phyloP scores from a whole-genome alignment of 2,113 vertebrate species.

The Meleagris gallopavo region DNA sequence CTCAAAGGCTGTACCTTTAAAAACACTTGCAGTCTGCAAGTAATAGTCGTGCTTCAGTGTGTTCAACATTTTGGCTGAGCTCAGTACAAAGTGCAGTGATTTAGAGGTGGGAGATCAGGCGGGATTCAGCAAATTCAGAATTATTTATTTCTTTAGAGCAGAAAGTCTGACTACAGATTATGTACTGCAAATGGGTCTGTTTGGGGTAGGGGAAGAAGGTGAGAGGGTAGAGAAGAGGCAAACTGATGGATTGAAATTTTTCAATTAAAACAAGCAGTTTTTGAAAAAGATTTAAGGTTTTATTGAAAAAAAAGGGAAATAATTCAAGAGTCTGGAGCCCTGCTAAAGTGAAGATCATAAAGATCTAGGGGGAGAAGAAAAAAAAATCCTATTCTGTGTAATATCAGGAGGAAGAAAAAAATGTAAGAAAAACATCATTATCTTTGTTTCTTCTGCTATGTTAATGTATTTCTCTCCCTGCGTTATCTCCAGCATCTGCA shows the following conservation, averaged over 20 bases:
- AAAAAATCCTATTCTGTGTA: not conserved
- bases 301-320: constrained; percentile 53
- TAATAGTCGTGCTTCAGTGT: constrained; percentile 70
- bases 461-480: constrained; percentile 38
- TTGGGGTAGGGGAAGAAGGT: constrained; percentile 35
- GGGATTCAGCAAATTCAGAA: constrained; percentile 74
- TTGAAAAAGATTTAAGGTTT: constrained; percentile 75
- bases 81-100: constrained; percentile 74
- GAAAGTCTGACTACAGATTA: constrained; percentile 69
- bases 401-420: not conserved
- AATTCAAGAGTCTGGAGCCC: constrained; percentile 52
- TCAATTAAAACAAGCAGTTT: constrained; percentile 80
- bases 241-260: constrained; percentile 70
- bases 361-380: not conserved
- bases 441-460: constrained; percentile 17
- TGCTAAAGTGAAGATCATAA: constrained; percentile 38
- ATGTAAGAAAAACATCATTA: not conserved
- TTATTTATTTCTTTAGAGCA: constrained; percentile 71
- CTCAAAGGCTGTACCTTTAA: constrained; percentile 47
- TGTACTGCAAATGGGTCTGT: constrained; percentile 72
- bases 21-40: constrained; percentile 63
- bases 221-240: constrained; percentile 20
- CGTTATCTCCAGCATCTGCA: constrained; percentile 44
- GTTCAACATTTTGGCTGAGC: constrained; percentile 69
- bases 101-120: constrained; percentile 72